phyloP scores from a whole-genome alignment of 2,113 vertebrate genomes.

The Bubo bubo region DNA sequence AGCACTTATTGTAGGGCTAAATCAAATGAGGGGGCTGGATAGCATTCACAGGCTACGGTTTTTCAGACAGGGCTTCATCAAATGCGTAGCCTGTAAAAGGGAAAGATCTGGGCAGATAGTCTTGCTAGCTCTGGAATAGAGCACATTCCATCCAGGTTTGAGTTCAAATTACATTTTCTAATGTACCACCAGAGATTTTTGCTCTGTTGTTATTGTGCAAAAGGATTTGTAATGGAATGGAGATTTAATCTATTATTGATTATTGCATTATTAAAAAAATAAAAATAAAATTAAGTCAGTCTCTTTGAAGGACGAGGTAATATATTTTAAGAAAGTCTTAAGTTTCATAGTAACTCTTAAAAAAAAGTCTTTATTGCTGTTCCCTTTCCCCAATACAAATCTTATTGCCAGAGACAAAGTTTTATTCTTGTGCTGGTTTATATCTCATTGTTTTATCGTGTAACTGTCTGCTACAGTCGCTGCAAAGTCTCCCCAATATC shows the following conservation, averaged over 20 bases:
- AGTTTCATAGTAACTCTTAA: not conserved
- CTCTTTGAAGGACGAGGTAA: constrained; percentile 14
- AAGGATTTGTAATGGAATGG: constrained; percentile 43
- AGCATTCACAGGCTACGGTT: not conserved
- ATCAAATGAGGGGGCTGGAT: not conserved
- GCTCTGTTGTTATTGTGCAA: not conserved
- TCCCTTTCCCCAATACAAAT: not conserved
- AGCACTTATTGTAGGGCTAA: not conserved
- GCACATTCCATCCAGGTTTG: not conserved
- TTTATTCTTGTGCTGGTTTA: not conserved
- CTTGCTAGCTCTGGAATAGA: not conserved
- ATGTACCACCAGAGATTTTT: not conserved
- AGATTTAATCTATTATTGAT: constrained; percentile 42
- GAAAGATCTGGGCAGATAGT: not conserved
- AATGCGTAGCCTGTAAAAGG: not conserved
- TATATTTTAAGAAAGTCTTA: not conserved
- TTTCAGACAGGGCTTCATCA: constrained; percentile 5
- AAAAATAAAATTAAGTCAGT: not conserved
- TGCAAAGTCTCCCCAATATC: not conserved
- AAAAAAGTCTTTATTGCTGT: not conserved
- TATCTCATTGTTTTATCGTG: not conserved
- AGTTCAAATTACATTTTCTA: not conserved
- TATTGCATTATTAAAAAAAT: constrained; percentile 38
- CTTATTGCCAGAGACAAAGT: not conserved
- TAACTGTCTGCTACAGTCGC: not conserved